phyloP scores from a whole-genome alignment of 2,113 vertebrate species.

The Aspidoscelis tigris region DNA sequence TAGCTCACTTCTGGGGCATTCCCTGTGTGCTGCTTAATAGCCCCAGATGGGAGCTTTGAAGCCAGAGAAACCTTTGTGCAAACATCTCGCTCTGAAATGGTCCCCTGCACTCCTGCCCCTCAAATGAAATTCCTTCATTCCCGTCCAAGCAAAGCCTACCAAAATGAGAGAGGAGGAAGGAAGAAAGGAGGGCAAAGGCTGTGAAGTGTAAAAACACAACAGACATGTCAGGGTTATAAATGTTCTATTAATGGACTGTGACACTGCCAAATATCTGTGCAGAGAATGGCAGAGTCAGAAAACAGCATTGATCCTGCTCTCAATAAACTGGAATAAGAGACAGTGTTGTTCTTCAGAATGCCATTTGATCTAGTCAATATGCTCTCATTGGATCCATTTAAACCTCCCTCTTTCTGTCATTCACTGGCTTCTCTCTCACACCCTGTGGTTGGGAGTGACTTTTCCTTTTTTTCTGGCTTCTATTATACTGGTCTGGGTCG shows the following conservation, averaged over 20 bases:
- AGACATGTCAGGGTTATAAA: not conserved
- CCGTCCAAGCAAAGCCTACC: no score
- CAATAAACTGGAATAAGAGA: slow-evolving; percentile 3
- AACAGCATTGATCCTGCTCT: slow-evolving; percentile 7
- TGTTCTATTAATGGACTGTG: not conserved
- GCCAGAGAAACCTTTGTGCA: no score
- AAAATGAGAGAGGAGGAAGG: not conserved
- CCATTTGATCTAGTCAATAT: slow-evolving; percentile 10
- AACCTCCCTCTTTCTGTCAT: not conserved
- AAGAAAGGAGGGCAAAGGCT: not conserved
- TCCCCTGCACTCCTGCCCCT: no score
- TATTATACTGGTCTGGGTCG: no score
- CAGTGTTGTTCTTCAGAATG: slow-evolving; percentile 3
- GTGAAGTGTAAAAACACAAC: not conserved
- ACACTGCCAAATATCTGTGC: not conserved
- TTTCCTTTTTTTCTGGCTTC: not conserved
- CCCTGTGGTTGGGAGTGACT: not conserved
- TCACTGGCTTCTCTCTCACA: not conserved
- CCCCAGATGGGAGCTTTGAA: no score
- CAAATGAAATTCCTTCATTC: no score
- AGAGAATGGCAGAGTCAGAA: not conserved
- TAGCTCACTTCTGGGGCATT: no score
- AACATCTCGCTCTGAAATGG: no score
- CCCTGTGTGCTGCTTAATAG: no score
- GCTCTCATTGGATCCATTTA: not conserved